Conservation (phyloP, 1,140 invertebrate genomes). For the Rhizoglyphus robini region DNA sequence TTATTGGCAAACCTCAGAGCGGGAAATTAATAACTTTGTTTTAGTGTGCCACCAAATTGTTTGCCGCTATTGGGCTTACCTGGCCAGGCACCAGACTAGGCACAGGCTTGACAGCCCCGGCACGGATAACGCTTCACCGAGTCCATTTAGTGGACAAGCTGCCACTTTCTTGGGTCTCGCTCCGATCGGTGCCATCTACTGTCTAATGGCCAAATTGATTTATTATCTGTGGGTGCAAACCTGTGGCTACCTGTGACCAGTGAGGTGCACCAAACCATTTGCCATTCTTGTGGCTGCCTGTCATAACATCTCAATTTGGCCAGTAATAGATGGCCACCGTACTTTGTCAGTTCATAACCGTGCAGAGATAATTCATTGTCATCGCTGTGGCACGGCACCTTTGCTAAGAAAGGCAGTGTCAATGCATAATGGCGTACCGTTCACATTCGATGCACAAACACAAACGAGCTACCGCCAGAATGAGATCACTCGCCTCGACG, state of each 20-base stretch:
- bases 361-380: conserved; percentile 5
- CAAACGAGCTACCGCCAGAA: background rate
- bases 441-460: conserved; percentile 8
- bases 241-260: too few relatives aligned
- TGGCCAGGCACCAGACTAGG: background rate
- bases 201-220: conserved; percentile 10
- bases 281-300: too few relatives aligned
- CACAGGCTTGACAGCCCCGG: background rate
- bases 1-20: background rate
- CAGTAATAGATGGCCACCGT: background rate
- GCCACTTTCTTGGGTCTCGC: background rate
- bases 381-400: background rate
- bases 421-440: background rate
- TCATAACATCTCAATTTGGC: conserved; percentile 14
- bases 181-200: background rate
- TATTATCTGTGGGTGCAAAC: conserved; percentile 8
- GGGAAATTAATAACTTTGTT: conserved; percentile 12
- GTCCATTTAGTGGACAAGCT: background rate
- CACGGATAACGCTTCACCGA: background rate
- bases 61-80: background rate
- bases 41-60: background rate
- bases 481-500: background rate
- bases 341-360: too few relatives aligned
- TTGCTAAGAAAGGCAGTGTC: background rate
- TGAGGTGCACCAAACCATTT: too few relatives aligned